These are phyloP conservation scores for Burhinus bistriatus DNA, from an alignment of 2,113 vertebrate genomes.

Conservation along the genomic window DNA sequence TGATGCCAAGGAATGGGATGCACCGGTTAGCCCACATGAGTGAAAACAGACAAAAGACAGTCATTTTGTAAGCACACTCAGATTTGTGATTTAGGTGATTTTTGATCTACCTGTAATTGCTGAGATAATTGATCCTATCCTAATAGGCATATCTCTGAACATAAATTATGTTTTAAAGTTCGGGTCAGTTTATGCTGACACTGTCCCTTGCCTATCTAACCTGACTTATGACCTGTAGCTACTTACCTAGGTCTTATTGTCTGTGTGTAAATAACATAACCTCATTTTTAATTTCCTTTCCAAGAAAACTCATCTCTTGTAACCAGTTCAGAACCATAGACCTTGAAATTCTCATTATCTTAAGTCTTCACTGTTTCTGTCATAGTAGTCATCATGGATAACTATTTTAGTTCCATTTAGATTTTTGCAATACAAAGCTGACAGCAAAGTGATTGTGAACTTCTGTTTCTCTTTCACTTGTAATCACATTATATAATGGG, in stretches of 20 bases:
- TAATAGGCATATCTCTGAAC: neutral
- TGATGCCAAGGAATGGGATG: no score
- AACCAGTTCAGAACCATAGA: neutral
- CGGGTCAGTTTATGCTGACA: neutral
- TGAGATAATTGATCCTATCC: neutral
- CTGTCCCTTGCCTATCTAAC: neutral
- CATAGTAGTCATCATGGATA: neutral
- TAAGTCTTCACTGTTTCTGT: neutral
- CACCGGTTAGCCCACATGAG: fast-evolving
- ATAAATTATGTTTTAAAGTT: neutral
- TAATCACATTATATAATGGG: neutral
- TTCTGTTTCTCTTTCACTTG: neutral
- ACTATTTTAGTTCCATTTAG: neutral
- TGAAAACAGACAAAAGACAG: neutral
- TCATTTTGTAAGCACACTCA: neutral
- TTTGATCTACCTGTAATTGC: neutral
- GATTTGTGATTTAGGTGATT: no score
- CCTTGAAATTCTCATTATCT: neutral
- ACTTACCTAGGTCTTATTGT: neutral
- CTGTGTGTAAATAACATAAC: neutral
- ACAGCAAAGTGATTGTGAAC: neutral
- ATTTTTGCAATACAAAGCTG: neutral
- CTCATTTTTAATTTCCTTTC: neutral
- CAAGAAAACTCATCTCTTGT: neutral
- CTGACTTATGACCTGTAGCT: neutral